Evolutionary conservation across 1,140 invertebrate species (phyloP), one percentile per base, ranked within the genome.

Genomic region (Panulirus ornatus): DNA sequence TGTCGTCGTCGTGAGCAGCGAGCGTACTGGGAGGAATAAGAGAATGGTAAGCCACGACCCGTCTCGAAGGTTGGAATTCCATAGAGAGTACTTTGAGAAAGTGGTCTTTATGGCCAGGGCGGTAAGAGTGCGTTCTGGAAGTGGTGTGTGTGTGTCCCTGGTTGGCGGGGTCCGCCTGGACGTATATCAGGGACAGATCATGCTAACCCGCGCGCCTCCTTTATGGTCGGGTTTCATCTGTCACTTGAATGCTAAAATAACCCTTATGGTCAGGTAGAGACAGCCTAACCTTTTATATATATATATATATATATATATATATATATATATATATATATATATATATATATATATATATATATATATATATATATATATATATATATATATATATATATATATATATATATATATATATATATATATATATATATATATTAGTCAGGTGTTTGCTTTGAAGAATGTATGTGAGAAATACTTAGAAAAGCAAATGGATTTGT

Each of bases 251-350:
- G 36, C 22, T 14, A 34, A 71, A 71, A 71, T 71, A 71, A 71
- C 70, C 30, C 70, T 71, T 71, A 71, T 27, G 70, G 22, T 34
- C 0, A 38, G 70, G 30, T 27, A 27, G 27, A 71, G 70, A 71
- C 30, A 71, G 70, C 70, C n/a, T 71, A 71, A 38, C 30, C 70
- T 71, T 71, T 27, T 27, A 71, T 71, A 71, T 71, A 71, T 71
- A 71, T 71, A 71, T 71, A 71, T 71, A 71, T 71, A 71, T 71
- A 71, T 71, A 71, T 71, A 71, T 71, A 71, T 71, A 71, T 71
- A 71, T 71, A 71, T 71, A 71, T 71, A 71, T 71, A 71, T 71
- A 71, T 71, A 71, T 71, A 71, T 71, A 71, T 71, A 71, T 71
- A 71, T 71, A 71, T 71, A 71, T 71, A 71, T 71, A 71, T 71